phyloP scores from a whole-genome alignment of 2,797 vertebrate species.

The Delichon dasypus region DNA sequence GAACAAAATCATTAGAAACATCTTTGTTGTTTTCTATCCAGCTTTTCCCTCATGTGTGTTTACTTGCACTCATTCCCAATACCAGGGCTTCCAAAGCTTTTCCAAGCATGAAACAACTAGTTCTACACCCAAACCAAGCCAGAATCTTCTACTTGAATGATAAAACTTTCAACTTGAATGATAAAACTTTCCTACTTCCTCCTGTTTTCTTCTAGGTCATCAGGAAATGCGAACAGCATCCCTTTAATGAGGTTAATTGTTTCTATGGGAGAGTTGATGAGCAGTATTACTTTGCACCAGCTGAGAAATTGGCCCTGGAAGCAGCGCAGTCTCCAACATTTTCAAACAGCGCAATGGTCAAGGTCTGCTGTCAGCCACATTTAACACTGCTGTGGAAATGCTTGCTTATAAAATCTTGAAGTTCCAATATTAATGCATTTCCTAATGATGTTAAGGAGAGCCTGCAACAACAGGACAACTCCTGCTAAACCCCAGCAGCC shows the following conservation, averaged over 20 bases:
- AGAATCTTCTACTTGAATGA: neutral
- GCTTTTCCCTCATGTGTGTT: accelerated
- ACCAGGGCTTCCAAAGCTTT: neutral
- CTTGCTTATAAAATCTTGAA: neutral
- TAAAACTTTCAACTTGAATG: neutral
- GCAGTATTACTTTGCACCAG: neutral
- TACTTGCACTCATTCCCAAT: neutral
- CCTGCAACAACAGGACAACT: neutral
- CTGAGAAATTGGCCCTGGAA: neutral
- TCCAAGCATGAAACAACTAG: neutral
- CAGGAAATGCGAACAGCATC: neutral
- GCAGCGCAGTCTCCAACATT: neutral
- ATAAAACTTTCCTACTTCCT: neutral
- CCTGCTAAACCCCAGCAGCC: neutral
- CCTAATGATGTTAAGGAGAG: accelerated
- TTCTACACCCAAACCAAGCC: neutral
- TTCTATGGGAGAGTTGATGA: neutral
- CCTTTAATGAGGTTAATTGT: neutral
- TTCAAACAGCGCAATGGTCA: neutral
- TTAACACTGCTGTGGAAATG: neutral
- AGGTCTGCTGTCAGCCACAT: neutral
- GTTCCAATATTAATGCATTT: neutral
- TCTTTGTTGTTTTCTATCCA: neutral
- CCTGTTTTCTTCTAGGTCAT: neutral
- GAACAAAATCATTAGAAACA: accelerated